These are phyloP conservation scores for Melanogrammus aeglefinus DNA, from an alignment of 2,797 vertebrate genomes.

Conservation along the genomic window DNA sequence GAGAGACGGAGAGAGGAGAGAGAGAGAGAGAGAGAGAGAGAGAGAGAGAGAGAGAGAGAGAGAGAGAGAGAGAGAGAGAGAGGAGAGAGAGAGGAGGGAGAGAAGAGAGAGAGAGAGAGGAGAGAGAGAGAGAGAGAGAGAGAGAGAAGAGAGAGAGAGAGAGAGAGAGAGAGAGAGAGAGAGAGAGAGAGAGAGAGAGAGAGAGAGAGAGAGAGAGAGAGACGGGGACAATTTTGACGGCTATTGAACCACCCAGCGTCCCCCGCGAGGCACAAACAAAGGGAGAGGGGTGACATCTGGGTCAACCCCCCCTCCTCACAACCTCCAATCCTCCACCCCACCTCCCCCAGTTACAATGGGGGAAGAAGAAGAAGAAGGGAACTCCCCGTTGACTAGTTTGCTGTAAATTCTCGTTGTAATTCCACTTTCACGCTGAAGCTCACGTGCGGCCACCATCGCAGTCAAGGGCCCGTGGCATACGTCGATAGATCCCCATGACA, in stretches of 20 bases:
- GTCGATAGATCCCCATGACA: slow-evolving; percentile 1
- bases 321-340: not conserved
- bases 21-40: not conserved
- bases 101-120: not conserved
- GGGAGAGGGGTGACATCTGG: not conserved
- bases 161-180: not conserved
- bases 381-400: slow-evolving; percentile 7
- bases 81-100: slow-evolving; percentile 3
- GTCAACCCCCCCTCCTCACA: not conserved
- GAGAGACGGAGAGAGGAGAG: no score
- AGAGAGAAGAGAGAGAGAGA: not conserved
- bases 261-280: not conserved
- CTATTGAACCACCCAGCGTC: slow-evolving; percentile 14
- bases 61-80: not conserved
- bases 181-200: not conserved
- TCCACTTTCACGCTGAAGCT: not conserved
- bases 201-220: not conserved
- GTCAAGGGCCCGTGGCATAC: not conserved
- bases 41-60: not conserved
- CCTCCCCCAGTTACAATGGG: no score
- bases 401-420: not conserved
- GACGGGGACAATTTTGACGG: slow-evolving; percentile 20
- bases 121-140: not conserved
- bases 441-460: not conserved
- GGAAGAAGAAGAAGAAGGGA: not conserved